Percentiles rank a stretch among this genome's conserved stretches.
Conservation (phyloP, 2,888 invertebrate species). For the Cosmopolites sordidus region DNA sequence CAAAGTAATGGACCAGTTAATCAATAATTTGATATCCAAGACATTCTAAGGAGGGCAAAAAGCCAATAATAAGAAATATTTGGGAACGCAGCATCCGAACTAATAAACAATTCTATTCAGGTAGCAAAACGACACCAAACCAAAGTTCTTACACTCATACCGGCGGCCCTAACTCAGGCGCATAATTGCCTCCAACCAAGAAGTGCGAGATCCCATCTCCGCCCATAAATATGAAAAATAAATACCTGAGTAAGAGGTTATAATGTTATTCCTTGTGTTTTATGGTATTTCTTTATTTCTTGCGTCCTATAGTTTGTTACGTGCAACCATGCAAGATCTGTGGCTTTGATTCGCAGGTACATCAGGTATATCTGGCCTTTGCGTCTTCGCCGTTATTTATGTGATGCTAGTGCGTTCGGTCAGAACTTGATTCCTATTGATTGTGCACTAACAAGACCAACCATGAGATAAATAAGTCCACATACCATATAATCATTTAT, state of each 20-base stretch:
- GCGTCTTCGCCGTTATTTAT: constrained; percentile 1
- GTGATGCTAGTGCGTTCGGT: too few relatives aligned
- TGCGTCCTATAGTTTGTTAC: constrained; percentile 25
- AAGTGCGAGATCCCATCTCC: constrained; percentile 45
- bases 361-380: neutral
- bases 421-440: too few relatives aligned
- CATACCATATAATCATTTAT: too few relatives aligned
- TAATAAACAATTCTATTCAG: constrained; percentile 29
- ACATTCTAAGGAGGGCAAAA: neutral
- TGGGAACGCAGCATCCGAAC: constrained; percentile 16
- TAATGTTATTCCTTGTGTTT: constrained; percentile 28
- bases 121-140: constrained; percentile 27
- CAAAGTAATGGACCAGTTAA: too few relatives aligned
- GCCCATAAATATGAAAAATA: constrained; percentile 50
- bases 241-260: constrained; percentile 39
- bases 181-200: constrained; percentile 27
- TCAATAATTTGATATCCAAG: neutral
- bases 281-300: constrained; percentile 28
- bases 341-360: constrained; percentile 23
- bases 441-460: too few relatives aligned
- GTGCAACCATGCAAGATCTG: constrained; percentile 28
- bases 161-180: constrained; percentile 25
- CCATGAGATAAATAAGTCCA: too few relatives aligned
- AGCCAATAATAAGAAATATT: too few relatives aligned
- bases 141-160: constrained; percentile 24